Conservation (phyloP, 2,113 vertebrate genomes). For the Microcebus tavaratra region DNA sequence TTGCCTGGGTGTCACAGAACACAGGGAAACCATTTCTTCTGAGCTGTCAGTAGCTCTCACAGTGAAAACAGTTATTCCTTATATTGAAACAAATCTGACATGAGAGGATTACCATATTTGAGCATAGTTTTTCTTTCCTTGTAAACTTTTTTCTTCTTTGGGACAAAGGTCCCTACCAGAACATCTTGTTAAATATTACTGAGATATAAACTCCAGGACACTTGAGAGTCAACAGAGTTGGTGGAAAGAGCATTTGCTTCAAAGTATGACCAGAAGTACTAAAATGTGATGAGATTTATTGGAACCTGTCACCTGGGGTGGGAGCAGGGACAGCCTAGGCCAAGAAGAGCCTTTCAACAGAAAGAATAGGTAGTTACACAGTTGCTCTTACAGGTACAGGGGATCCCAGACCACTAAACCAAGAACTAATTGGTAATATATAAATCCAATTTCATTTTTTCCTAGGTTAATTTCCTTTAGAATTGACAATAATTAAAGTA, state of each 20-base stretch:
- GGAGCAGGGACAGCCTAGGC: background rate
- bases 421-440: background rate
- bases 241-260: background rate
- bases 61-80: background rate
- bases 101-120: background rate
- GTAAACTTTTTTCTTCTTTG: background rate
- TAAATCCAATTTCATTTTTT: background rate
- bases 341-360: background rate
- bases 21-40: background rate
- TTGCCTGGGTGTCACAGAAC: background rate
- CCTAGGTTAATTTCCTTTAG: conserved; percentile 33
- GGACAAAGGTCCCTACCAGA: background rate
- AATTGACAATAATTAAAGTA: conserved; percentile 53
- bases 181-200: background rate
- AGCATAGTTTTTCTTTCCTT: background rate
- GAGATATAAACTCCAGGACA: background rate
- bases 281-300: background rate
- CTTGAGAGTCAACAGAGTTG: background rate
- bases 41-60: background rate
- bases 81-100: background rate
- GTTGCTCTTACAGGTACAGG: no score
- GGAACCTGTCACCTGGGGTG: background rate
- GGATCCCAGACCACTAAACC: background rate
- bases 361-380: background rate
- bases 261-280: background rate